A percentile compares a stretch with the other conserved stretches of the same genome.
phyloP scores from a whole-genome alignment of 2,888 invertebrate species.

The Ormyrus rosae region DNA sequence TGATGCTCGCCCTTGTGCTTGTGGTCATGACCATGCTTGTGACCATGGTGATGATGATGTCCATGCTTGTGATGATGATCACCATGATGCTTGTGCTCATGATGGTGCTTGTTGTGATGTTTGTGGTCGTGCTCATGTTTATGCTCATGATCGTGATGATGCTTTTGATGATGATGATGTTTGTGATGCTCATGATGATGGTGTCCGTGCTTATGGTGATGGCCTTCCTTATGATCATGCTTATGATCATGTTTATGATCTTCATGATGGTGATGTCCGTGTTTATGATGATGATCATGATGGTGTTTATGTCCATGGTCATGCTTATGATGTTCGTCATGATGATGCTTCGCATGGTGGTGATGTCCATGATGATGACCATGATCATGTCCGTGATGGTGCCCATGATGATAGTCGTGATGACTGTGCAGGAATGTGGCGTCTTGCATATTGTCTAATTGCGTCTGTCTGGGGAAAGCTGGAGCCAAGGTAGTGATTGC shows the following conservation, averaged over 20 bases:
- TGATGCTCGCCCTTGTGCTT: constrained; percentile 49
- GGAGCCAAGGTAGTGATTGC: too few relatives aligned
- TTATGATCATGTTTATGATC: constrained; percentile 39
- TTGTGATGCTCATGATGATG: constrained; percentile 13
- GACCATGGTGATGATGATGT: constrained; percentile 29
- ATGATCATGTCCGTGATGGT: constrained; percentile 12
- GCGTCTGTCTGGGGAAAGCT: background rate
- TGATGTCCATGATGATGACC: constrained; percentile 17
- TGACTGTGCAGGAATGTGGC: constrained; percentile 2
- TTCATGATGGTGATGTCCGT: constrained; percentile 33
- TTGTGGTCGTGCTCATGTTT: background rate
- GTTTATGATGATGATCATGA: constrained; percentile 28
- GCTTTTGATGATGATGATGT: constrained; percentile 30
- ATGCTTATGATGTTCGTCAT: constrained; percentile 18
- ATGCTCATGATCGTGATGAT: constrained; percentile 35
- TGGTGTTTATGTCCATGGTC: background rate
- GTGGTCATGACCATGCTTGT: constrained; percentile 43
- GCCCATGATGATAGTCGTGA: too few relatives aligned
- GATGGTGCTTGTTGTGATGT: constrained; percentile 33
- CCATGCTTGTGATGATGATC: constrained; percentile 35
- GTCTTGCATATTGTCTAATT: constrained; percentile 27
- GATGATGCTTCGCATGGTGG: constrained; percentile 24
- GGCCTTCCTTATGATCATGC: constrained; percentile 44
- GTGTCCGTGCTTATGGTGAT: constrained; percentile 17
- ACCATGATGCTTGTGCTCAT: constrained; percentile 24